phyloP scores from a whole-genome alignment of 2,797 vertebrate species.

The Diplodus puntazzo region DNA sequence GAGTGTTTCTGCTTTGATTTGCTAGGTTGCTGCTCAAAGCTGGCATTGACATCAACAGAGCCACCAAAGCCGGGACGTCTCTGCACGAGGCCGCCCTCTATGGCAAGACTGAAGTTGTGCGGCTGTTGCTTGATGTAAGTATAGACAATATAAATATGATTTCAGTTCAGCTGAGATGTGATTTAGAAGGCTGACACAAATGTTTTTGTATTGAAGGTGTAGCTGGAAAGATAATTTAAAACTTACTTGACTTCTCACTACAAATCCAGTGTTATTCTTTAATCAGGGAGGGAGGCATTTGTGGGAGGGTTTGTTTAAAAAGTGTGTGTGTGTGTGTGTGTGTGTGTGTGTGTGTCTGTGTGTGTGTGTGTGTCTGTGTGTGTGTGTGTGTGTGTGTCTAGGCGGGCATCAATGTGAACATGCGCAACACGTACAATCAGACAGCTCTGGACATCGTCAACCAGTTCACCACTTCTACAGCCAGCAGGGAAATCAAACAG shows the following conservation, averaged over 20 bases:
- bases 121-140: slow-evolving; percentile 92
- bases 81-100: slow-evolving; percentile 95
- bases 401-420: slow-evolving; percentile 93
- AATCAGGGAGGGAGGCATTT: slow-evolving; percentile 34
- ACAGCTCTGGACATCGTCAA: slow-evolving; percentile 97
- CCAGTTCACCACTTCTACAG: slow-evolving; percentile 96
- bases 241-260: background rate
- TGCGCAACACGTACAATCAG: slow-evolving; percentile 97
- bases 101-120: slow-evolving; percentile 95
- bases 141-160: background rate
- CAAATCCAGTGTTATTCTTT: slow-evolving; percentile 51
- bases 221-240: background rate
- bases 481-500: slow-evolving; percentile 97
- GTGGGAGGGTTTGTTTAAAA: slow-evolving; percentile 53
- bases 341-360: background rate
- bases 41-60: slow-evolving; percentile 94
- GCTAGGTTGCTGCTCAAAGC: slow-evolving; percentile 93
- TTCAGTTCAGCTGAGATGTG: background rate
- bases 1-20: slow-evolving; percentile 35
- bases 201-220: background rate
- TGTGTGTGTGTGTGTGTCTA: slow-evolving; percentile 57
- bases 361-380: slow-evolving; percentile 9
- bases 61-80: slow-evolving; percentile 93
- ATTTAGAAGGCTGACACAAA: background rate
- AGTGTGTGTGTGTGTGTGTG: slow-evolving; percentile 4